Percentiles rank a stretch among this genome's conserved stretches.
Conservation (phyloP, 2,888 invertebrate genomes). For the Scaptomyza flava region DNA sequence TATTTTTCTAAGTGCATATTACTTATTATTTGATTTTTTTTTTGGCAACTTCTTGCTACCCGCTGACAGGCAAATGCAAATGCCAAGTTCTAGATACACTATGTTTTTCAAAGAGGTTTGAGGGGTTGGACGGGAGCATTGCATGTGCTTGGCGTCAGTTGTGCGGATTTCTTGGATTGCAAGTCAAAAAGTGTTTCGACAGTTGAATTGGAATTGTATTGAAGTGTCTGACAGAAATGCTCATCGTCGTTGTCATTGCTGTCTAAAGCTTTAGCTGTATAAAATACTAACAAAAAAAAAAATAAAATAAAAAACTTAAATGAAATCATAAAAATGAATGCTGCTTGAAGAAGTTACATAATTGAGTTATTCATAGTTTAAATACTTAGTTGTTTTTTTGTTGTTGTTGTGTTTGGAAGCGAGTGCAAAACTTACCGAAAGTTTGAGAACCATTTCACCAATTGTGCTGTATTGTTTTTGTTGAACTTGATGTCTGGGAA, state of each 20-base stretch:
- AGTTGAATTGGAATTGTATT: constrained; percentile 41
- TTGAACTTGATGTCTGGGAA: constrained; percentile 99
- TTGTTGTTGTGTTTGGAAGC: constrained; percentile 1
- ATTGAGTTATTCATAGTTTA: constrained; percentile 8
- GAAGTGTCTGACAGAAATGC: constrained; percentile 35
- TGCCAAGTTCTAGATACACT: constrained; percentile 36
- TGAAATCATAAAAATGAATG: constrained; percentile 76
- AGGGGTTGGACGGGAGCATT: constrained; percentile 18
- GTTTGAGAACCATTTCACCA: constrained; percentile 99
- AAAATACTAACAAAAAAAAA: constrained; percentile 17
- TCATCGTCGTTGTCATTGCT: constrained; percentile 2
- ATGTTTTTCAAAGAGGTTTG: not conserved
- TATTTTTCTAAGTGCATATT: not conserved
- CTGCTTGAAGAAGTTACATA: constrained; percentile 52
- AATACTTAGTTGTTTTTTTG: not conserved
- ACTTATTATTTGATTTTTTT: constrained; percentile 17
- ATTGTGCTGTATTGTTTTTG: constrained; percentile 99
- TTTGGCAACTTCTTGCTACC: constrained; percentile 66
- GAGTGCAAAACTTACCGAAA: constrained; percentile 92
- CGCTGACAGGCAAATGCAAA: constrained; percentile 62
- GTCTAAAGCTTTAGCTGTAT: constrained; percentile 6
- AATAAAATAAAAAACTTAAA: constrained; percentile 10
- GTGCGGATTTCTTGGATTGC: constrained; percentile 68
- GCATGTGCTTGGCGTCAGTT: constrained; percentile 65
- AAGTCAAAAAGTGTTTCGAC: constrained; percentile 70